These are phyloP conservation scores for Eurystomus gularis DNA, from an alignment of 2,113 vertebrate species.

Conservation along the genomic window DNA sequence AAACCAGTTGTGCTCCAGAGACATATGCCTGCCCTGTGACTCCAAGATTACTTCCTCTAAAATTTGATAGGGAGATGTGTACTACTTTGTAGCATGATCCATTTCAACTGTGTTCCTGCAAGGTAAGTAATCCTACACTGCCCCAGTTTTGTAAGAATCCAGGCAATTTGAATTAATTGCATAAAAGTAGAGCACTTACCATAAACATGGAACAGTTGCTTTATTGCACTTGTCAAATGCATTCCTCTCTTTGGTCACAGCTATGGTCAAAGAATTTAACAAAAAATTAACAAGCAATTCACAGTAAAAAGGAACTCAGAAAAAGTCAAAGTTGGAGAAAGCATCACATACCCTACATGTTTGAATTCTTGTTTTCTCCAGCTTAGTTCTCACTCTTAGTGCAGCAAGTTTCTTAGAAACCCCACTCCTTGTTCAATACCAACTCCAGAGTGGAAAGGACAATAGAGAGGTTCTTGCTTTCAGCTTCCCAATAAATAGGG, in stretches of 20 bases:
- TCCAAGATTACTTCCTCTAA: conserved; percentile 37
- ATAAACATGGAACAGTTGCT: conserved; percentile 75
- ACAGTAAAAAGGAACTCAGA: conserved; percentile 50
- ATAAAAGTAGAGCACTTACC: conserved; percentile 70
- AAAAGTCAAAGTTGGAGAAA: conserved; percentile 35
- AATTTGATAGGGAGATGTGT: conserved; percentile 35
- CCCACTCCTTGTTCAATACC: neutral
- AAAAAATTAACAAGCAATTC: conserved; percentile 64
- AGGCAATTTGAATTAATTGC: conserved; percentile 74
- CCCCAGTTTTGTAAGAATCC: conserved; percentile 71
- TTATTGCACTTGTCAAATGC: conserved; percentile 73
- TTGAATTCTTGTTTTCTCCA: neutral
- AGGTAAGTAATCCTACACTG: conserved; percentile 76
- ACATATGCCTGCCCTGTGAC: neutral
- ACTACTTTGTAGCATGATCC: conserved; percentile 57
- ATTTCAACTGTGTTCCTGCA: conserved; percentile 70
- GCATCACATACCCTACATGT: neutral
- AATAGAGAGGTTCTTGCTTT: neutral
- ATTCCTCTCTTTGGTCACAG: conserved; percentile 84
- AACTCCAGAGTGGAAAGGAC: neutral
- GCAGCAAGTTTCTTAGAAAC: neutral
- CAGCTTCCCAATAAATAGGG: neutral
- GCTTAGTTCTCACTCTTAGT: neutral
- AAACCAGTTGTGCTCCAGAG: neutral
- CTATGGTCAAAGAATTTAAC: conserved; percentile 67